Percentiles rank a stretch among this genome's conserved stretches.
These are phyloP conservation scores for Mesorhabditis belari DNA, from an alignment of 2,888 invertebrate species.

Conservation along the genomic window DNA sequence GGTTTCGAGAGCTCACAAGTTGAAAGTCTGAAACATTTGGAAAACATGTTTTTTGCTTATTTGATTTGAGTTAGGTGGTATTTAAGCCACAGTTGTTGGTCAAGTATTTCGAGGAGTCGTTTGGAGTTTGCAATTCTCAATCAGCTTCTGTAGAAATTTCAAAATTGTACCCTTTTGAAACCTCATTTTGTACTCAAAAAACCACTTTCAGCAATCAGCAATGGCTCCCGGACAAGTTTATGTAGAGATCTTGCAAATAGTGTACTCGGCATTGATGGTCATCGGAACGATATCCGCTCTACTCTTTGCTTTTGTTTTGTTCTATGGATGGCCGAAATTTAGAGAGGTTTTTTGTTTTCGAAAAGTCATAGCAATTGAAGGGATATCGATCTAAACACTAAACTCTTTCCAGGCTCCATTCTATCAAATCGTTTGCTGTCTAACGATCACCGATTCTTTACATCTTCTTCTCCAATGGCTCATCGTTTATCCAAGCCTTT, in stretches of 20 bases:
- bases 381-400: neutral
- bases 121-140: no score
- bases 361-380: neutral
- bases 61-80: no score
- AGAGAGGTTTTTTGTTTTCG: neutral
- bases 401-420: neutral
- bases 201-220: no score
- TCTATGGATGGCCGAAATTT: neutral
- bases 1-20: no score
- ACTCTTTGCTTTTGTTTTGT: neutral
- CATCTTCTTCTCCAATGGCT: neutral
- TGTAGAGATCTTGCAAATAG: neutral
- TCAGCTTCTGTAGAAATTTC: no score
- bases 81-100: no score
- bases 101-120: no score
- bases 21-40: no score
- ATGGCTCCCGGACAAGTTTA: no score
- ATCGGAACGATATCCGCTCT: neutral
- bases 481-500: neutral
- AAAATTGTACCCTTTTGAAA: no score
- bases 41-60: no score
- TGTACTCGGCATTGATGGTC: neutral
- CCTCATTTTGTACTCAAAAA: no score
- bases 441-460: neutral
- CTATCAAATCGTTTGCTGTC: neutral